Base-by-base conservation (phyloP, 37 sponge, comb jelly and placozoan species). In the Haliclona indistincta region DNA sequence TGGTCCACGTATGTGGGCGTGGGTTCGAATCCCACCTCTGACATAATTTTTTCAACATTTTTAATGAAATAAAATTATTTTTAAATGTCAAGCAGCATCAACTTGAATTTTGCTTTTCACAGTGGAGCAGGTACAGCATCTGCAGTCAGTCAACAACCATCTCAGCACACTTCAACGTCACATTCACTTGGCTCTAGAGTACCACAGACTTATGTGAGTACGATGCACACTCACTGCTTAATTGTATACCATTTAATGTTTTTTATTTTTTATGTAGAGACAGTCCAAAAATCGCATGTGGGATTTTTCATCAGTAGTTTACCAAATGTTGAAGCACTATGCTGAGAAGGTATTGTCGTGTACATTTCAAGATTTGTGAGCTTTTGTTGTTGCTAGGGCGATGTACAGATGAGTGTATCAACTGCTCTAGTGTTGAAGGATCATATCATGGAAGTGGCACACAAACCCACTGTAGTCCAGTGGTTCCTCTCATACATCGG, bases 1-100 rank as follows among this genome's bases (percentile, higher is more conserved):
- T 97, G 98, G 95, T 97, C 98, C 93, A 94, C 95, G 95, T 88
- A 97, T 94, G 95, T 94, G 93, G 98, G 97, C 97, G 97, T 96
- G 97, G 97, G 97, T 96, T 96, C 97, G 88, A 96, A 96, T 96
- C 97, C 97, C 97, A 97, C 98, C 85, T 81, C 96, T 97, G 98
- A 97, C 98, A 97, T 65, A 68, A 47, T 79, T 86, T 89, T 87
- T 81, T 84, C n/a, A n/a, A n/a, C n/a, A n/a, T n/a, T n/a, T n/a
- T n/a, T n/a, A n/a, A n/a, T n/a, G n/a, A n/a, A n/a, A n/a, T n/a
- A n/a, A n/a, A n/a, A n/a, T n/a, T n/a, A n/a, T n/a, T n/a, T n/a
- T n/a, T n/a, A n/a, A n/a, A n/a, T n/a, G n/a, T n/a, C n/a, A n/a
- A n/a, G n/a, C n/a, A n/a, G n/a, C n/a, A n/a, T n/a, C n/a, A n/a